Evolutionary conservation across 2,113 vertebrate genomes (phyloP), one percentile per base, ranked within the genome.

Genomic region (Pygoscelis adeliae): DNA sequence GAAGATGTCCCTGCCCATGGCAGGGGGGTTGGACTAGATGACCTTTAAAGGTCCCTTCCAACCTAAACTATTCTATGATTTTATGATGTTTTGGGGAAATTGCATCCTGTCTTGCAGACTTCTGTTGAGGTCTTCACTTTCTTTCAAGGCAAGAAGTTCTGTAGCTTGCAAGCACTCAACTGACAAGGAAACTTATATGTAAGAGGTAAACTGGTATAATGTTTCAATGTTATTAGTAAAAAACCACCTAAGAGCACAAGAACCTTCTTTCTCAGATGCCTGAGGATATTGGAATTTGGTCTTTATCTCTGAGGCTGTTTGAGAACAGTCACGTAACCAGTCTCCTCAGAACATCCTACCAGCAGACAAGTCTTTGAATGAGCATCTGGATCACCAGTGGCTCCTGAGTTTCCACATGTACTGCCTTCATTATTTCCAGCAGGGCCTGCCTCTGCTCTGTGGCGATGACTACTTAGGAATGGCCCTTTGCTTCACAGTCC

Each of bases 391-490:
- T 87, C 40, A 13, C 49, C 59, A 32, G 36, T 70, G 40, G 38
- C 44, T 95, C 65, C 81, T 22, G 63, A 55, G 30, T 70, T 94
- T 83, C 56, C 72, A 58, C 42, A 13, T 0, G 1, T 38, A 27
- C 26, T 40, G 50, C 29, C 36, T 77, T 61, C 15, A 20, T 36
- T 13, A 16, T 69, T 88, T 61, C 40, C 44, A 85, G 47, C 32
- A 42, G 34, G 14, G 32, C 32, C 44, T 55, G 15, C 58, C 34
- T 82, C 47, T 8, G 4, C 38, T 71, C 15, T 11, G 14, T n/a
- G 42, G 47, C 0, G 0, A 17, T 74, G 38, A 58, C 49, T 62
- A 13, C n/a, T 42, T 62, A 38, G n/a, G 26, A 91, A 86, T 15
- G 23, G n/a, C 55, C 30, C 71, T 90, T 93, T 70, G 15, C 65